Base-by-base conservation (phyloP, 2,113 vertebrate genomes). In the Leucopsar rothschildi region DNA sequence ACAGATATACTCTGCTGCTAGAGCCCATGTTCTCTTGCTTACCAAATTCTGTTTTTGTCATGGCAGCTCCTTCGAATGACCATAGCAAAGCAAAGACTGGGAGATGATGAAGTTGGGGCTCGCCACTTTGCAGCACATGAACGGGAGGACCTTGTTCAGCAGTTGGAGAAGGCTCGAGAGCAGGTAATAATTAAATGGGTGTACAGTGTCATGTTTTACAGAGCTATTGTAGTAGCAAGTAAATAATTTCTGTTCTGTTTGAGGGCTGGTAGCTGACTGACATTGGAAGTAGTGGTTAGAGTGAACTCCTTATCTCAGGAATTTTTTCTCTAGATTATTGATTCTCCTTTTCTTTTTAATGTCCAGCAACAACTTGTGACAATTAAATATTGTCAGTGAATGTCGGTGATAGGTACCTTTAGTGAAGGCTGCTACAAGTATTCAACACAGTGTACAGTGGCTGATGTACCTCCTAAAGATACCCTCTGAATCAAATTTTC, bases 41-140 rank as follows among this genome's bases (percentile, higher is more conserved):
- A 96, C 27, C 0, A 0, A 35, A 49, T 64, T 31, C 55, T 71
- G 39, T 11, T 45, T 69, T 70, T 87, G 52, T 91, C n/a, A 40
- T 78, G 24, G 6, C 96, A 99, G 99, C 99, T 99, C 68, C 97
- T 99, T 59, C 98, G 99, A 95, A 99, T 99, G 99, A 99, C 99
- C 31, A 99, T 99, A 88, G 99, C 99, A 71, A 99, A 99, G 93
- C 99, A 99, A 92, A 98, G 99, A 79, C 98, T 99, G 10, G 99
- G 99, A 45, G 99, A 99, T 16, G 99, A 99, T 83, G 99, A 99
- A 94, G 98, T 99, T 4, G 99, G 99, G 1, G 95, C 98, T 37
- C 98, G 99, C 12, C 98, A 99, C 95, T 99, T 99, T 71, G 99
- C 99, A 12, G 98, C 99, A 28, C 99, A 99, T 10, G 99, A 99